Base-by-base conservation (phyloP, 2,888 invertebrate genomes). In the Caenorhabditis sulstoni region DNA sequence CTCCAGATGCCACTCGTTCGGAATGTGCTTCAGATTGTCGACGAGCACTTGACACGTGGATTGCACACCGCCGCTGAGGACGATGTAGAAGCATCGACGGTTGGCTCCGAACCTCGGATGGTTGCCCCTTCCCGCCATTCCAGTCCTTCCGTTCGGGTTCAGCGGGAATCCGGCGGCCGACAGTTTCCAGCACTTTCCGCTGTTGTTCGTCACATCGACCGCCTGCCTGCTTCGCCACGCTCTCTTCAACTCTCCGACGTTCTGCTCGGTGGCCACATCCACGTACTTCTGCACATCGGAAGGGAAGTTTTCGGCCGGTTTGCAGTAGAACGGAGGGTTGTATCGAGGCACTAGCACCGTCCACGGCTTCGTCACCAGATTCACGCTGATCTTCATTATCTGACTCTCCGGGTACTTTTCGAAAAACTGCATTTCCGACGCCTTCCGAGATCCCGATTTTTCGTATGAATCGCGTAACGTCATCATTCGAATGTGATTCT, bases 61-160 rank as follows among this genome's bases (percentile, higher is more conserved):
- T 53, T 62, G 57, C 5, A 53, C 65, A 9, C 58, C 78, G 12
- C 81, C 79, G n/a, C 62, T 47, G 35, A 82, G 29, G 16, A 89
- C 81, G 8, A 89, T 79, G 58, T 87, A 89, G 55, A 73, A 82
- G 20, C 79, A 79, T 16, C 85, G 59, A 41, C 81, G 77, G 65
- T 90, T 90, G 4, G 90, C 84, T 8, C 90, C 90, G 71, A 88
- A 90, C 50, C 84, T 83, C 22, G 83, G 81, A 64, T 87, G 85
- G 59, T 85, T 81, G 14, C 90, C 90, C 39, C 90, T 79, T 37
- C 90, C 90, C 5, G 83, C 80, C 41, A 88, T 61, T 18, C 90
- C 90, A 82, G 52, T 81, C 70, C 80, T 57, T 47, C 86, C 86
- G 57, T 77, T 78, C 7, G 90, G 90, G 82, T 90, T 90, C 61